Evolutionary conservation across 2,888 invertebrate genomes (phyloP), one percentile per base, ranked within the genome.

Genomic region (Eupithecia subumbrata): DNA sequence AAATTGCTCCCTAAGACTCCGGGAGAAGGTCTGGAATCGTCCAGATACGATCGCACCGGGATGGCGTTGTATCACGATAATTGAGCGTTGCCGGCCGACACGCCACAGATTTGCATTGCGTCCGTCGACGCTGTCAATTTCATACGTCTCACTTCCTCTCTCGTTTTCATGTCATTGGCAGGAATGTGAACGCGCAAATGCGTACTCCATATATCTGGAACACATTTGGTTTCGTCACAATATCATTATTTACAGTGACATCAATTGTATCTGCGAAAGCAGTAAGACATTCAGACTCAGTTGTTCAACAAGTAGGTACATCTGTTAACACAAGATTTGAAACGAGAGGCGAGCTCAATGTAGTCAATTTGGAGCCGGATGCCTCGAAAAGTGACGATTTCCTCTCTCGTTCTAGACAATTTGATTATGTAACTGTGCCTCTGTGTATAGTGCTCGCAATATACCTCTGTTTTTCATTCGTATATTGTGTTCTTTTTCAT

Each of bases 61-160:
- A 60, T 60, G 60, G 82, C 83, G 86, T 85, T 84, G 87, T 89
- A 86, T 81, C 83, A 84, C 88, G 87, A 86, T 87, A 88, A 89
- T 89, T 89, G 87, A 87, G 85, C 81, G 85, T 85, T 30, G 30
- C 30, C 30, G 85, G 87, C 83, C 84, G 85, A 85, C 84, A 85
- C 84, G 85, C 86, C 88, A 88, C 90, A 91, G 93, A 93, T 93
- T 93, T 92, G 91, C 92, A 90, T 89, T 86, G 87, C 89, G 88
- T 91, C 88, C 87, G 88, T 87, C 86, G 85, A 84, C 84, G 76
- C 85, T 89, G 90, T 91, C 91, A 89, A 88, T 90, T 89, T 86
- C 85, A 85, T 86, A 86, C 86, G 85, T 87, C 85, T 90, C 85
- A 88, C 88, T 91, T 91, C 89, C 90, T 90, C 81, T 84, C 84